Percentiles rank a stretch among this genome's conserved stretches.
These are phyloP conservation scores for Narcine bancroftii DNA, from an alignment of 2,113 vertebrate species.

Conservation along the genomic window DNA sequence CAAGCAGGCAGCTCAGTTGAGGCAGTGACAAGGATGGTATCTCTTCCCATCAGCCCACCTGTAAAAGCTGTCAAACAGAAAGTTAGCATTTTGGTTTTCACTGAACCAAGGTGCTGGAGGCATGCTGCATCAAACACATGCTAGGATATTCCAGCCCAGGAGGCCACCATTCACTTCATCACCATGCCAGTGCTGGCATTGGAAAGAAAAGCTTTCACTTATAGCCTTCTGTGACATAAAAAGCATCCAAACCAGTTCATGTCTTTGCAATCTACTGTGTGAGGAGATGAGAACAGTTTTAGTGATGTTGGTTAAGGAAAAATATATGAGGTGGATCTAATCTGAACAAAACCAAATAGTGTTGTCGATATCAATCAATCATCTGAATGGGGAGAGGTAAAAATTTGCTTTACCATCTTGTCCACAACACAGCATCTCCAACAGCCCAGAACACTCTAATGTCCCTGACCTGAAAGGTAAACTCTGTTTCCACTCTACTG, in stretches of 20 bases:
- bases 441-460: not conserved
- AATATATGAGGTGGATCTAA: not conserved
- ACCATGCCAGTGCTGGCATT: not conserved
- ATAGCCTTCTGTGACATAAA: not conserved
- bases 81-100: not conserved
- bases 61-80: not conserved
- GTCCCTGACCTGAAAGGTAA: no score
- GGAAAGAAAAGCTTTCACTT: not conserved
- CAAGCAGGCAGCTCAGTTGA: not conserved
- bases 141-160: not conserved
- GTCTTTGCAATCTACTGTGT: not conserved
- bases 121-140: not conserved
- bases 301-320: not conserved
- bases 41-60: not conserved
- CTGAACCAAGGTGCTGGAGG: not conserved
- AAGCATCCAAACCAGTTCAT: not conserved
- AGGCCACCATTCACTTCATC: not conserved
- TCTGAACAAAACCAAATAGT: not conserved
- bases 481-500: no score
- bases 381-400: not conserved
- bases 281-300: not conserved
- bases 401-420: not conserved
- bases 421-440: not conserved
- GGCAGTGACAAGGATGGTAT: not conserved
- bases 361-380: not conserved